Percentiles rank a stretch among this genome's conserved stretches.
phyloP scores from a whole-genome alignment of 2,797 vertebrate species.

The Tangara arthus region DNA sequence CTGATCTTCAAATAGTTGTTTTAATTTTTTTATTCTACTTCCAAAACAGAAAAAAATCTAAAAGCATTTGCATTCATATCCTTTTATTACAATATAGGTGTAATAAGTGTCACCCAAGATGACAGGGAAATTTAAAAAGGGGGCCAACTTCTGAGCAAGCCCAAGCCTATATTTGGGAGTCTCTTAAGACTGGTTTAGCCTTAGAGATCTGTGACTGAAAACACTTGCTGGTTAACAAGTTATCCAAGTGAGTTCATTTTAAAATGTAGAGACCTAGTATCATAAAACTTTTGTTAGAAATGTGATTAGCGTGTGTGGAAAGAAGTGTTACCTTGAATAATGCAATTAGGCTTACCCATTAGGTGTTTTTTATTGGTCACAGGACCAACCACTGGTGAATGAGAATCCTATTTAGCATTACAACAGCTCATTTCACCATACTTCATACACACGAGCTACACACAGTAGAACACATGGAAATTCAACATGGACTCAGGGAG shows the following conservation, averaged over 20 bases:
- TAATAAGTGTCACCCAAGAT: not conserved
- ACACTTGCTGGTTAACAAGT: not conserved
- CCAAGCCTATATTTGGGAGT: not conserved
- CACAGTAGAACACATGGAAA: not conserved
- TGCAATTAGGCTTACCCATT: not conserved
- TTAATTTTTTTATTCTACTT: not conserved
- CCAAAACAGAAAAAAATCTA: fast-evolving
- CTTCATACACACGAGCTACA: not conserved
- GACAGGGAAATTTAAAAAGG: not conserved
- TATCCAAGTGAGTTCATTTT: not conserved
- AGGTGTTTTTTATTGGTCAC: not conserved
- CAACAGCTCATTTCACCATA: not conserved
- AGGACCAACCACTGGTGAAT: not conserved
- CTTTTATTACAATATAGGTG: not conserved
- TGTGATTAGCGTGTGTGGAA: fast-evolving
- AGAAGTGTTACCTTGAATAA: not conserved
- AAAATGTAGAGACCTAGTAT: not conserved
- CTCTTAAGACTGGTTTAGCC: not conserved
- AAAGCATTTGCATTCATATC: not conserved
- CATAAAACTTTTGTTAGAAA: not conserved
- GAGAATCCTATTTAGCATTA: not conserved
- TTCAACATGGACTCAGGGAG: not conserved
- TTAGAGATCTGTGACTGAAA: not conserved
- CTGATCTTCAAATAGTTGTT: not conserved
- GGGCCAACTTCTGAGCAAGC: not conserved